Conservation (phyloP, 2,113 vertebrate species). For the Cervus canadensis region DNA sequence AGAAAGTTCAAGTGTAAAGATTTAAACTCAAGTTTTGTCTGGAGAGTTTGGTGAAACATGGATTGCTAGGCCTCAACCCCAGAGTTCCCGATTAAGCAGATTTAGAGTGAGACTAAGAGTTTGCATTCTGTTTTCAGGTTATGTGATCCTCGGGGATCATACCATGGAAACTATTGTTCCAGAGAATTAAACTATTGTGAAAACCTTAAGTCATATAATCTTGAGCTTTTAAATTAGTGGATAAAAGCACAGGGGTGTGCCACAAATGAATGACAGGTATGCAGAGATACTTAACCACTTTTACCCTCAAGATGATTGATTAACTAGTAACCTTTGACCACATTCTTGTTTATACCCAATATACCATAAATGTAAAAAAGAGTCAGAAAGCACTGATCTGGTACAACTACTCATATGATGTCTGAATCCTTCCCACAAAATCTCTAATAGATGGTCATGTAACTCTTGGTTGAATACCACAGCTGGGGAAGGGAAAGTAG, state of each 20-base stretch:
- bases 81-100: background rate
- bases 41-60: background rate
- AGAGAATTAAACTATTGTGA: background rate
- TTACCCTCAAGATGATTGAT: background rate
- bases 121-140: background rate
- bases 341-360: background rate
- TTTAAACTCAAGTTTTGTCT: slow-evolving; percentile 13
- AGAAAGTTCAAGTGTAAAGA: slow-evolving; percentile 2
- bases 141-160: background rate
- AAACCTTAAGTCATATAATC: background rate
- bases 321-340: background rate
- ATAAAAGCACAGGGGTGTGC: background rate
- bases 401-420: background rate
- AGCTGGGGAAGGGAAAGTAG: background rate
- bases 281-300: background rate
- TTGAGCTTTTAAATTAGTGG: background rate
- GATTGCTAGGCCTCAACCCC: background rate
- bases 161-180: background rate
- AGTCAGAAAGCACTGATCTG: background rate
- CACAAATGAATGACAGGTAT: background rate
- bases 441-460: background rate
- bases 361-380: background rate
- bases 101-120: background rate
- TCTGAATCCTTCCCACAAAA: background rate
- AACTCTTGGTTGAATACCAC: background rate